Evolutionary conservation across 1,140 invertebrate genomes (phyloP).

Genomic region (Phortica variegata): DNA sequence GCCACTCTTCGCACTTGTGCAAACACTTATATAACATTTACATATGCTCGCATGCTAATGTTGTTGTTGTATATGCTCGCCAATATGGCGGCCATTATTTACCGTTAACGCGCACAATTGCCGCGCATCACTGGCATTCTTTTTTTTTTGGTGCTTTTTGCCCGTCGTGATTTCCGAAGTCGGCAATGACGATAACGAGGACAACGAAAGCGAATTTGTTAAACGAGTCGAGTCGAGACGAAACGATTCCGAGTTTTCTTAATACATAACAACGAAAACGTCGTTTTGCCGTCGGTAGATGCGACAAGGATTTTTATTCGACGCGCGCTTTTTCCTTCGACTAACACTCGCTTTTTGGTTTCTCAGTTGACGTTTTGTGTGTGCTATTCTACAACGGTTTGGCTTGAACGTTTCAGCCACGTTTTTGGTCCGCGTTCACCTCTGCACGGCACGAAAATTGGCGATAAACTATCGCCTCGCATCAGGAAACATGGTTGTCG

Average conservation of each 20-base stretch:
- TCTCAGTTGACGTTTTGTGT: background rate
- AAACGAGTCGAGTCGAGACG: background rate
- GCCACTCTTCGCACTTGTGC: too few relatives aligned
- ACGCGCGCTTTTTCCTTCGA: slow-evolving; percentile 1
- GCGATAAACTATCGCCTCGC: slow-evolving; percentile 58
- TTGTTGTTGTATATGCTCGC: slow-evolving; percentile 1
- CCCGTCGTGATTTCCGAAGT: background rate
- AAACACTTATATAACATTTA: background rate
- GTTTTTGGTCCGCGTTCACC: slow-evolving; percentile 57
- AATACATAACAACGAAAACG: too few relatives aligned
- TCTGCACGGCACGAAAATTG: slow-evolving; percentile 58
- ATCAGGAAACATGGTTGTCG: slow-evolving; percentile 56
- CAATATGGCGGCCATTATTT: slow-evolving; percentile 54
- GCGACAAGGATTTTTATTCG: slow-evolving; percentile 5
- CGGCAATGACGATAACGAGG: background rate
- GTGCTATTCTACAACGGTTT: slow-evolving; percentile 8
- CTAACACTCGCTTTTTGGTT: slow-evolving; percentile 2
- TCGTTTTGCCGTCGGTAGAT: background rate
- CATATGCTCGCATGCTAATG: background rate
- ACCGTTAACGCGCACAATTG: slow-evolving; percentile 49
- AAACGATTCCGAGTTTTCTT: slow-evolving; percentile 6
- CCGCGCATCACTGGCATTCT: slow-evolving; percentile 7
- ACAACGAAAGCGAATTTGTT: slow-evolving; percentile 18
- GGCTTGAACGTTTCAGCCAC: slow-evolving; percentile 28
- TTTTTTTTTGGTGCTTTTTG: too few relatives aligned